Evolutionary conservation across 2,888 invertebrate genomes (phyloP), one percentile per base, ranked within the genome.

Genomic region (Meteorus colon): DNA sequence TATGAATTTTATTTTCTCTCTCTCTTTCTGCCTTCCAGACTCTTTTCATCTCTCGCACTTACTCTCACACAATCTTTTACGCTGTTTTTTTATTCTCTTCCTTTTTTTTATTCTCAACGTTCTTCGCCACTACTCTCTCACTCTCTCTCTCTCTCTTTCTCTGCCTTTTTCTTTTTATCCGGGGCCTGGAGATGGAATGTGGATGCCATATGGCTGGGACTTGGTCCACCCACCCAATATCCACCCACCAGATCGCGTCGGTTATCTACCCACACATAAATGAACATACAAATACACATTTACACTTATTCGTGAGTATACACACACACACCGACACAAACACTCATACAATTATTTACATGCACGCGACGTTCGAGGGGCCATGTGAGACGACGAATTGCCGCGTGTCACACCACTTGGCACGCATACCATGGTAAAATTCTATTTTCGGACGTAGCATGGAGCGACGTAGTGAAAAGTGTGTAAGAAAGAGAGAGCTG

Each of bases 161-260:
- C 16, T 45, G 3, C 16, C 14, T 48, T n/a, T 48, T 6, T 16
- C n/a, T n/a, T 55, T 55, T 55, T 24, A 55, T n/a, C 24, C 70
- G 82, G 82, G 83, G 81, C 82, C 83, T 84, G 85, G 84, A 86
- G 84, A 85, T 84, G 88, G 88, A 89, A 89, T 87, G 88, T 88
- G 88, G 87, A 87, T 85, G 85, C 88, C 89, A 89, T 88, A 88
- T 89, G 88, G 88, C 83, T 80, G 82, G 81, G 82, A 83, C 84
- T 74, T 75, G 73, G 75, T 85, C 85, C 85, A 84, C 82, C 86
- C 87, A 75, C 75, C 65, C 71, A 71, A 67, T 65, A 65, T 71
- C 75, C 66, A 84, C 85, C 86, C 84, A 84, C 85, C 82, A 76
- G 48, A 67, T 66, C 84, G 79, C 83, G 79, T 80, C 74, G 74